These are phyloP conservation scores for Dipodomys merriami DNA, from an alignment of 2,113 vertebrate genomes.

Conservation along the genomic window DNA sequence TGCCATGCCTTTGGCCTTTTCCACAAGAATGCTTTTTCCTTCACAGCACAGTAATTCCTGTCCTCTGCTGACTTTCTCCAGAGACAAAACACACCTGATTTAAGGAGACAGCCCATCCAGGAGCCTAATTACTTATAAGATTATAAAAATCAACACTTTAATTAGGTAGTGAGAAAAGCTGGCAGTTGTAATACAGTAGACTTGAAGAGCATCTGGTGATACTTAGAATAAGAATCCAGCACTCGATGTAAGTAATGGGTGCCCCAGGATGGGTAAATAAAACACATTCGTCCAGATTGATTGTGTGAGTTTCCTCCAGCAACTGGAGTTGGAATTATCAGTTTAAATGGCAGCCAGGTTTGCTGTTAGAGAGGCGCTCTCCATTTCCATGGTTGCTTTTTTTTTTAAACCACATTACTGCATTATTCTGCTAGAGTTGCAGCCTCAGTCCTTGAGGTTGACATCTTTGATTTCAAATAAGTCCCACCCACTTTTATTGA, in stretches of 20 bases:
- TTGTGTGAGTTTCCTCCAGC: neutral
- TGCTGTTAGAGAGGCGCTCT: neutral
- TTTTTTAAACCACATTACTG: neutral
- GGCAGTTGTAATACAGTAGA: neutral
- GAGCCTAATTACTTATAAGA: constrained; percentile 47
- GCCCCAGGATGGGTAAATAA: neutral
- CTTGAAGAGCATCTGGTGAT: neutral
- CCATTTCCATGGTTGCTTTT: neutral
- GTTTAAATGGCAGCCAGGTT: constrained; percentile 1
- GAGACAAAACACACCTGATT: constrained; percentile 32
- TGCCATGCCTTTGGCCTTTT: fast-evolving
- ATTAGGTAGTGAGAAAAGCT: neutral
- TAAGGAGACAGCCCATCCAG: constrained; percentile 24
- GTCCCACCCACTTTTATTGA: neutral
- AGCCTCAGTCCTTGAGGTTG: neutral
- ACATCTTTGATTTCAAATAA: constrained; percentile 1
- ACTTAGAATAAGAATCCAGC: neutral
- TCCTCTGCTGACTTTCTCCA: neutral
- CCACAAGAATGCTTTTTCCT: neutral
- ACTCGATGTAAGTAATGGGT: neutral
- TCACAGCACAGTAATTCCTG: neutral
- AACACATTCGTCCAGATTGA: neutral
- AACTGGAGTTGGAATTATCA: neutral
- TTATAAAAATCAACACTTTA: constrained; percentile 28
- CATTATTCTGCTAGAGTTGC: neutral